Base-by-base conservation (phyloP, 2,113 vertebrate species). In the Harpagus bidentatus region DNA sequence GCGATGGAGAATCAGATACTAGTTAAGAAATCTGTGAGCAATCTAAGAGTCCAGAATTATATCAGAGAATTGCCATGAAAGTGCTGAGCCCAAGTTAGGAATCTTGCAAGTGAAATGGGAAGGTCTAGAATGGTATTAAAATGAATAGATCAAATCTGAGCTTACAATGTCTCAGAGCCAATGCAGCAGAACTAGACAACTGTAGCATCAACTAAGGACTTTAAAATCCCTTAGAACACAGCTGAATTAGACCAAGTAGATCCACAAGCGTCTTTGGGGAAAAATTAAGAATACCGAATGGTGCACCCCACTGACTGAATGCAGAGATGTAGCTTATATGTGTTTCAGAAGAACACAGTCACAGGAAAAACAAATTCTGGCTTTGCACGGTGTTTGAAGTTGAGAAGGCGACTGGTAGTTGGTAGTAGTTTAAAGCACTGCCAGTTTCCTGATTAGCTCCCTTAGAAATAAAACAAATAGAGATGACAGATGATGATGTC, bases 401-500 rank as follows among this genome's bases (percentile, higher is more conserved):
- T 62, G 72, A 59, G 79, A 55, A 77, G 59, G 67, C 6, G 14
- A 86, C 82, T 48, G 80, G 79, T 94, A 81, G 72, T 71, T 11
- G 26, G 50, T 5, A 47, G 88, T 6, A 74, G 80, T 43, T 93
- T 47, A 32, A 71, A 96, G 80, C 85, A 40, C 69, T 93, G 91
- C 86, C 45, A 63, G 76, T 63, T 74, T 73, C 88, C 81, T 72
- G 47, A 92, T 86, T 61, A 93, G 82, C 80, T 94, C 86, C 76
- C 69, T 74, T 11, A 56, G 63, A 92, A 86, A 86, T n/a, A 63
- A 88, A 94, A 45, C 86, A 92, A 79, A 91, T 52, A 93, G 86
- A 74, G 65, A 84, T 76, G 86, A 92, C 76, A 93, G 85, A 88
- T 90, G 88, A 94, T 66, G 83, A 95, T 73, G 80, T 79, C 92